Evolutionary conservation across 2,888 invertebrate genomes (phyloP).

Genomic region (Neocrepidodera transversa): DNA sequence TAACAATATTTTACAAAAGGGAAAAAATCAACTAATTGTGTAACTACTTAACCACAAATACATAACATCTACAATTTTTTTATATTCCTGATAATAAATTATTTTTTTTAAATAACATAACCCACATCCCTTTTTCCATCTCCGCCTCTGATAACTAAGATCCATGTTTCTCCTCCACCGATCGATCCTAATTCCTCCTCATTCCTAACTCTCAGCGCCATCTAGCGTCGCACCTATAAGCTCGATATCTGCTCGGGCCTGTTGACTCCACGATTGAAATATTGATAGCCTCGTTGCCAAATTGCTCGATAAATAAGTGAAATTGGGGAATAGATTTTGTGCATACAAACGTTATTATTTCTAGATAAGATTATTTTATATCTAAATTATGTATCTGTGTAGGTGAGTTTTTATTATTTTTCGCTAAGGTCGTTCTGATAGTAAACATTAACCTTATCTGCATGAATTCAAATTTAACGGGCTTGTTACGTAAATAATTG

Average conservation of each 20-base stretch:
- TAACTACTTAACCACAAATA: too few species aligned
- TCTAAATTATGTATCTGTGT: slow-evolving; percentile 17
- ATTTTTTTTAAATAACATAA: too few species aligned
- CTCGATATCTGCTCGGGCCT: slow-evolving; percentile 28
- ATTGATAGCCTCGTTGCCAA: slow-evolving; percentile 22
- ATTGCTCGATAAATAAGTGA: too few species aligned
- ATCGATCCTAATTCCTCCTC: slow-evolving; percentile 20
- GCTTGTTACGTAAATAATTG: not conserved
- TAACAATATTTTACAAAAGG: too few species aligned
- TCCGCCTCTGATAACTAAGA: slow-evolving; percentile 12
- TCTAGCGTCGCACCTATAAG: slow-evolving; percentile 18
- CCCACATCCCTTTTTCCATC: too few species aligned
- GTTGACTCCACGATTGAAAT: slow-evolving; percentile 29
- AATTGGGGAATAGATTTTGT: too few species aligned
- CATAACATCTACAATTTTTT: too few species aligned
- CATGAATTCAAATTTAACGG: not conserved
- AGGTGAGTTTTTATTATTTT: slow-evolving; percentile 14
- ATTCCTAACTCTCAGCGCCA: slow-evolving; percentile 20
- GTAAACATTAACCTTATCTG: slow-evolving; percentile 6
- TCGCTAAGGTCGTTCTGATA: slow-evolving; percentile 8
- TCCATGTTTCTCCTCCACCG: not conserved
- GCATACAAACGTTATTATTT: too few species aligned
- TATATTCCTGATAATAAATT: too few species aligned
- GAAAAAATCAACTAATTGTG: too few species aligned
- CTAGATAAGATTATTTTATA: slow-evolving; percentile 2